Percentiles rank a stretch among this genome's conserved stretches.
Conservation (phyloP, 1,140 invertebrate genomes). For the Pogonognathellus flavescens region DNA sequence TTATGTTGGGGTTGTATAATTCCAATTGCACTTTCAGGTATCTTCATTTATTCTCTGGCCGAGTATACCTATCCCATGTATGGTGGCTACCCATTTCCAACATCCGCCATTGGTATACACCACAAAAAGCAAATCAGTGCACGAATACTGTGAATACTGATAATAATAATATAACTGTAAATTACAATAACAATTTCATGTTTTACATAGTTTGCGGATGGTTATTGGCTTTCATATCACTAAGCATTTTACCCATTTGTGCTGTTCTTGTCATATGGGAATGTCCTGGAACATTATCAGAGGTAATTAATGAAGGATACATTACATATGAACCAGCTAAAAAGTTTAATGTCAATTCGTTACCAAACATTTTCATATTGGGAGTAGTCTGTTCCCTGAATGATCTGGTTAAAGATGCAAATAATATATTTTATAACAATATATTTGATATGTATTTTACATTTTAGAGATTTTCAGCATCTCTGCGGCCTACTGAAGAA, state of each 20-base stretch:
- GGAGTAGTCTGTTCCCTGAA: no score
- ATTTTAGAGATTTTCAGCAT: not conserved
- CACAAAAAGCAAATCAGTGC: no score
- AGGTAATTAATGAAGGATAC: not conserved
- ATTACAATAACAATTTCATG: not conserved
- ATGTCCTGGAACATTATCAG: not conserved
- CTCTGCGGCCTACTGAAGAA: not conserved
- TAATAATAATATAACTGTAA: no score
- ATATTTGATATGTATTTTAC: not conserved
- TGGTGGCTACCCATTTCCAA: slow-evolving; percentile 56
- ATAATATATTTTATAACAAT: no score
- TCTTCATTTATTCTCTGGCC: slow-evolving; percentile 77
- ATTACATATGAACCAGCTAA: no score
- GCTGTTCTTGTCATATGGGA: slow-evolving; percentile 65
- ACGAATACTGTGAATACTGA: no score
- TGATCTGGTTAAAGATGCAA: no score
- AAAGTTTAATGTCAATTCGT: no score
- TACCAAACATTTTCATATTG: no score
- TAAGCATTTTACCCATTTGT: slow-evolving; percentile 75
- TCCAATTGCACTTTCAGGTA: slow-evolving; percentile 77
- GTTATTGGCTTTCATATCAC: slow-evolving; percentile 73
- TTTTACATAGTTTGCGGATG: slow-evolving; percentile 70
- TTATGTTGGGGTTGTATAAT: slow-evolving; percentile 83
- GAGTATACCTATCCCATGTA: slow-evolving; percentile 72
- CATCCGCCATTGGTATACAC: slow-evolving; percentile 55